Conservation (phyloP, 2,797 vertebrate genomes). For the Falco cherrug region DNA sequence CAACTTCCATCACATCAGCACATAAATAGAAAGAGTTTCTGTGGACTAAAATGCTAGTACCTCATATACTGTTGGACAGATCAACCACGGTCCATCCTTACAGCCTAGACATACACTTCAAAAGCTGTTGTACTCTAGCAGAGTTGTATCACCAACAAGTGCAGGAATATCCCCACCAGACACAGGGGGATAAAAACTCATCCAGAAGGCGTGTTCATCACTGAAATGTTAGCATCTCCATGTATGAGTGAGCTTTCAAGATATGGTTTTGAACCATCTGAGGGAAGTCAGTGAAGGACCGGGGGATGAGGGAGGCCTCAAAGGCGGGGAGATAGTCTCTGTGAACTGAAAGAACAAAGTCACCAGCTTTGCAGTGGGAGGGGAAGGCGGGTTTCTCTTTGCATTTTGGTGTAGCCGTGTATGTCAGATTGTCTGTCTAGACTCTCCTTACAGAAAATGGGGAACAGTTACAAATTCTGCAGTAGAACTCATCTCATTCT, state of each 20-base stretch:
- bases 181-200: neutral
- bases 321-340: neutral
- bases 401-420: neutral
- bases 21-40: neutral
- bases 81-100: neutral
- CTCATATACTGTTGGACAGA: neutral
- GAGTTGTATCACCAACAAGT: neutral
- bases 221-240: neutral
- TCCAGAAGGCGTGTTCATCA: neutral
- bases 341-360: neutral
- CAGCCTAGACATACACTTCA: neutral
- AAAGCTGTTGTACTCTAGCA: neutral
- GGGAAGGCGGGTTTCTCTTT: neutral
- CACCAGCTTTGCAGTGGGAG: neutral
- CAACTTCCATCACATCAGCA: accelerated
- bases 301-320: neutral
- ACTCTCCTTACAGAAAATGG: neutral
- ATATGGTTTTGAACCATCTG: neutral
- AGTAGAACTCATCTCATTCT: neutral
- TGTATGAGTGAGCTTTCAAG: neutral
- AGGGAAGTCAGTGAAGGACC: neutral
- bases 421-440: neutral
- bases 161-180: neutral
- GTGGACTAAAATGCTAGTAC: neutral
- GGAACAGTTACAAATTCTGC: neutral